A percentile compares a stretch with the other conserved stretches of the same genome.
These are phyloP conservation scores for Helicoverpa zea DNA, from an alignment of 1,140 invertebrate species.

Conservation along the genomic window DNA sequence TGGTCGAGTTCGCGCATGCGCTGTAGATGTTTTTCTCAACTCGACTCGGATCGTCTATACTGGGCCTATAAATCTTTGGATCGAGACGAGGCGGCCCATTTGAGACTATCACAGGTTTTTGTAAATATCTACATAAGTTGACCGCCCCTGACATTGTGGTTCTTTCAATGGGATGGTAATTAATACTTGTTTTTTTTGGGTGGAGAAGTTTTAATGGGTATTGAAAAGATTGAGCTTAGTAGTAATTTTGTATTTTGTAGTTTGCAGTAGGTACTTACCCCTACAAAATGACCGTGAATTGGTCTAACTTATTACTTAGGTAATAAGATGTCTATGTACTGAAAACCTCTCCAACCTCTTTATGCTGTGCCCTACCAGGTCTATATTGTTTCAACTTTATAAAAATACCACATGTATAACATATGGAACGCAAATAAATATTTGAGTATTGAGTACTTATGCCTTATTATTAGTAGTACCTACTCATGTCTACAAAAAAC, in stretches of 20 bases:
- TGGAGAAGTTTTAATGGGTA: not conserved
- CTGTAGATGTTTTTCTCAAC: constrained; percentile 77
- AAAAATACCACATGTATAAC: no score
- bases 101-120: constrained; percentile 46
- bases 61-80: constrained; percentile 69
- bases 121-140: constrained; percentile 50
- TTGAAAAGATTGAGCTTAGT: not conserved
- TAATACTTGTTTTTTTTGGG: not conserved
- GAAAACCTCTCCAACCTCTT: no score
- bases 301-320: no score
- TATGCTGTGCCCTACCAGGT: no score
- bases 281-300: no score
- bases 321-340: no score
- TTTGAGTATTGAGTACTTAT: no score
- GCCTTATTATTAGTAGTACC: no score
- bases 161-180: not conserved
- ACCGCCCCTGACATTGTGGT: not conserved
- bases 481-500: no score
- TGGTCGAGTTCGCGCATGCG: constrained; percentile 75
- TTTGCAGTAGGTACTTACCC: no score
- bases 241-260: not conserved
- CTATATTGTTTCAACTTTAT: no score
- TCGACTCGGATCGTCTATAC: constrained; percentile 77
- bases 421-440: no score
- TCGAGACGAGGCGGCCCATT: constrained; percentile 48